Conservation (phyloP, 1,140 invertebrate species). For the Amyelois transitella region DNA sequence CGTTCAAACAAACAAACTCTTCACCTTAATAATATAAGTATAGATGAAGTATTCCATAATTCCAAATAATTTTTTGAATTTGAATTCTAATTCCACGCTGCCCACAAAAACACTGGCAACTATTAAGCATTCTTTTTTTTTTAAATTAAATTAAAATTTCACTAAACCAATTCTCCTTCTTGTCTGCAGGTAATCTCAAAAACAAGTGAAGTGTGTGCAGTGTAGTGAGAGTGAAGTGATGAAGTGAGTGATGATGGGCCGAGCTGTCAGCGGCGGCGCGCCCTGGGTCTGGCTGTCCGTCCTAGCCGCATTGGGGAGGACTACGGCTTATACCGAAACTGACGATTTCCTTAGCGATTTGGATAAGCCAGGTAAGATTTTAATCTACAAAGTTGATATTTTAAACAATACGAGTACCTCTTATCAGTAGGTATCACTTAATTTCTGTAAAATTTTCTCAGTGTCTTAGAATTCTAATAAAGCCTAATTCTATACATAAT, state of each 20-base stretch:
- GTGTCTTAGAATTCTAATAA: too few relatives aligned
- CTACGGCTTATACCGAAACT: slow-evolving; percentile 56
- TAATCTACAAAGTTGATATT: neutral
- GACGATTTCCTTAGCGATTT: slow-evolving; percentile 63
- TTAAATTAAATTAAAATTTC: too few relatives aligned
- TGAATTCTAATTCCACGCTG: too few relatives aligned
- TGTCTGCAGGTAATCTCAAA: slow-evolving; percentile 18
- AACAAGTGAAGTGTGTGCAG: slow-evolving; percentile 4
- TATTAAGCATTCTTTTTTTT: too few relatives aligned
- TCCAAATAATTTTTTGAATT: too few relatives aligned
- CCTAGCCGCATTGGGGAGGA: slow-evolving; percentile 37
- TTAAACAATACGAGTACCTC: neutral
- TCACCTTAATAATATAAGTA: too few relatives aligned
- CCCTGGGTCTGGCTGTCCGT: slow-evolving; percentile 48
- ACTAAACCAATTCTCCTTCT: neutral
- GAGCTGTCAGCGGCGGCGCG: slow-evolving; percentile 9
- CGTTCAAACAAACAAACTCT: too few relatives aligned
- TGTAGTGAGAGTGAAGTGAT: slow-evolving; percentile 12
- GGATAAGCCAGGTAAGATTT: slow-evolving; percentile 56
- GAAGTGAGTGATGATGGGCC: slow-evolving; percentile 10
- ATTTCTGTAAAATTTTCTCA: too few relatives aligned
- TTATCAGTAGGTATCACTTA: too few relatives aligned
- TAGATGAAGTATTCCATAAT: too few relatives aligned
- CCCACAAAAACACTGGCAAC: too few relatives aligned
- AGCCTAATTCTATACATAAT: too few relatives aligned